Evolutionary conservation across 2,797 vertebrate species (phyloP).

Genomic region (Simalia tracyae): DNA sequence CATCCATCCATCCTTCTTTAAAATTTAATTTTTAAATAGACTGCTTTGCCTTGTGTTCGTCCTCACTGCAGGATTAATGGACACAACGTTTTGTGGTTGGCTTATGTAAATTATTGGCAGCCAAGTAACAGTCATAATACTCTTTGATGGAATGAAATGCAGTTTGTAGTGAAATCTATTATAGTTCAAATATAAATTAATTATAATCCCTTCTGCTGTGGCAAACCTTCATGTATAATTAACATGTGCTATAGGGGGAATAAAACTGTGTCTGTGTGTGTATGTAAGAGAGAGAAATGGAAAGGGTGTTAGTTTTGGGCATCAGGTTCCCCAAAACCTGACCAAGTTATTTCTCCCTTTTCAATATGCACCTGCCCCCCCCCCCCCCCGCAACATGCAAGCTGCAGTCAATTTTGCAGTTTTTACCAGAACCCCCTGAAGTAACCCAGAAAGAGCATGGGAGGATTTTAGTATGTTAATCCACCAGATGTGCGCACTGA

Average conservation of each 20-base stretch:
- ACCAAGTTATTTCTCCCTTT: conserved; percentile 6
- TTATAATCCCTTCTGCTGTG: conserved; percentile 72
- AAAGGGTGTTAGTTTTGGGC: conserved; percentile 20
- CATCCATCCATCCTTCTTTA: neutral
- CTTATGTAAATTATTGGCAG: conserved; percentile 59
- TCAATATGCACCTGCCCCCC: conserved; percentile 36
- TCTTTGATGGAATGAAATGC: conserved; percentile 66
- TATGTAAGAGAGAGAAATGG: conserved; percentile 11
- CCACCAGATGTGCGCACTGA: neutral
- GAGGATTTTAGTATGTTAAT: neutral
- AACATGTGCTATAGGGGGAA: conserved; percentile 56
- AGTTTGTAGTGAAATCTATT: conserved; percentile 70
- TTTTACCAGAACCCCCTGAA: conserved; percentile 9
- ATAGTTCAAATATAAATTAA: conserved; percentile 74
- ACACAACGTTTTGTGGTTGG: conserved; percentile 41
- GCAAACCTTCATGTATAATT: conserved; percentile 72
- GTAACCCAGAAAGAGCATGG: neutral
- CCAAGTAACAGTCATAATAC: conserved; percentile 46
- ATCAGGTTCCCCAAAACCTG: neutral
- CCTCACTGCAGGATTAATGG: conserved; percentile 53
- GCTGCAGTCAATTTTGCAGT: conserved; percentile 35
- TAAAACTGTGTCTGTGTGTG: neutral
- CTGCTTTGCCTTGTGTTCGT: conserved; percentile 51
- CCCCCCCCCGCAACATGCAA: neutral
- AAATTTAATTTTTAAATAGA: neutral